Base-by-base conservation (phyloP, 1,140 invertebrate genomes). In the Listronotus bonariensis region DNA sequence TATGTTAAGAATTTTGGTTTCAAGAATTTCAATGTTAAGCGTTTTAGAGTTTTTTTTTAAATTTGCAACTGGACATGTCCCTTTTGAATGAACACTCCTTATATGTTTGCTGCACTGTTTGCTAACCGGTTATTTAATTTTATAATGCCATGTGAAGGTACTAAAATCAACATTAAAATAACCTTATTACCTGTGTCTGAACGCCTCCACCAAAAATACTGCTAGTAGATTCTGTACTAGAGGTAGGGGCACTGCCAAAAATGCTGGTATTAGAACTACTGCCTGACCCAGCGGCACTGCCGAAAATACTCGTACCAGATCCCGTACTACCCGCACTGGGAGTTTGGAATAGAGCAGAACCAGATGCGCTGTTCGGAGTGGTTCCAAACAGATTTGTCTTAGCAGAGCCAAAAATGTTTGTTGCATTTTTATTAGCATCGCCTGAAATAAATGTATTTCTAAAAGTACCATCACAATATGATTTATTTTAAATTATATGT, bases 231-330 rank as follows among this genome's bases (percentile, higher is more conserved):
- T 18, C 56, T 6, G 58, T 17, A 60, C 49, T 62, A 17, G 40
- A 60, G 8, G 57, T 15, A n/a, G n/a, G n/a, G n/a, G n/a, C n/a
- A 59, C 55, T 59, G 17, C 69, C 69, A 58, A 70, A 70, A 20
- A 70, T 61, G 31, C 59, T 45, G 1, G 14, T 52, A 15, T 45
- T 62, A 51, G 41, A 49, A 65, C 12, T 57, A 26, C 12, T 34
- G 41, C 57, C 38, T 6, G 54, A 53, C 42, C 52, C 59, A 69
- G 65, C 18, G 60, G 18, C 12, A 54, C 53, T 48, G 53, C 63
- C 63, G 43, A 68, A 53, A 48, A 55, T 54, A 61, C n/a, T 55
- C 15, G 41, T 34, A 36, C n/a, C 20, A 0, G 42, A 42, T 14
- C 11, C n/a, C 12, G 49, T n/a, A 14, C 32, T 53, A n/a, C 7